phyloP scores from a whole-genome alignment of 2,888 invertebrate species.

The Acrobasis repandana region DNA sequence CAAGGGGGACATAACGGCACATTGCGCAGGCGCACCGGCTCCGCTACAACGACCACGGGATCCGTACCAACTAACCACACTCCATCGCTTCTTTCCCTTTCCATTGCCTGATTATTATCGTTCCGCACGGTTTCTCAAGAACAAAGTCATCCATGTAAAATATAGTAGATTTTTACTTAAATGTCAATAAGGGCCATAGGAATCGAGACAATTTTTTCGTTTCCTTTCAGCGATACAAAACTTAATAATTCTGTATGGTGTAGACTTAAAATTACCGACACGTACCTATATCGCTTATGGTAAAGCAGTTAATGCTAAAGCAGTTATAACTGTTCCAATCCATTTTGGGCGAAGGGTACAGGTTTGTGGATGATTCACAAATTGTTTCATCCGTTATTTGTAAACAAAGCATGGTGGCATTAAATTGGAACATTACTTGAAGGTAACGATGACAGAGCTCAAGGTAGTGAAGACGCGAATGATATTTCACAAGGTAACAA shows the following conservation, averaged over 20 bases:
- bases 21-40: slow-evolving; percentile 55
- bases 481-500: slow-evolving; percentile 13
- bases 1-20: slow-evolving; percentile 80
- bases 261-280: slow-evolving; percentile 63
- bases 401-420: slow-evolving; percentile 52
- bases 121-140: slow-evolving; percentile 23
- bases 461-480: neutral
- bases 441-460: neutral
- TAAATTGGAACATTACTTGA: slow-evolving; percentile 15
- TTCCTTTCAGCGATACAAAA: slow-evolving; percentile 66
- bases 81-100: slow-evolving; percentile 44
- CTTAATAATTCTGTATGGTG: slow-evolving; percentile 59
- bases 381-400: too few species aligned
- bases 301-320: slow-evolving; percentile 47
- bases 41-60: slow-evolving; percentile 42
- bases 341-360: slow-evolving; percentile 40
- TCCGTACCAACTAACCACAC: slow-evolving; percentile 40
- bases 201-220: slow-evolving; percentile 64
- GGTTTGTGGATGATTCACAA: slow-evolving; percentile 29
- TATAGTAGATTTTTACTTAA: neutral
- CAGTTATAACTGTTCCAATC: slow-evolving; percentile 63
- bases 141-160: slow-evolving; percentile 46
- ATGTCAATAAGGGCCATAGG: slow-evolving; percentile 37
- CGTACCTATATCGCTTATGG: slow-evolving; percentile 59
- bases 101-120: slow-evolving; percentile 46